Evolutionary conservation across 2,113 vertebrate genomes (phyloP), one percentile per base, ranked within the genome.

Genomic region (Mola mola): DNA sequence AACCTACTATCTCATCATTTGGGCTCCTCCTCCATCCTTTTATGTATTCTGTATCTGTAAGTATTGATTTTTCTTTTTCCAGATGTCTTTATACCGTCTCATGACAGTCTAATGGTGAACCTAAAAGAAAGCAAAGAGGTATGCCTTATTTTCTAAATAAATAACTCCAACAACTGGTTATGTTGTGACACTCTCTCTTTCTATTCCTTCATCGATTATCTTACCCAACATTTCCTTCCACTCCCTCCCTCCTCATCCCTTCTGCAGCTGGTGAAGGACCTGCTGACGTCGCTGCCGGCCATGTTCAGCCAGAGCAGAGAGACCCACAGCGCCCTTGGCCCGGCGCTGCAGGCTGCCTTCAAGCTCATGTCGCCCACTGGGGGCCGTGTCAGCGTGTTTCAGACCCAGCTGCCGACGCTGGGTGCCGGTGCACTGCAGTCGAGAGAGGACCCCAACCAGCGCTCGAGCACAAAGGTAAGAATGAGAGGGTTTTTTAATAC

Each of bases 321-420:
- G 88, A 98, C 95, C 1, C 95, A 98, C 79, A 98, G 96, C 41
- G 96, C 96, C 0, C 71, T 98, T 49, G 97, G 97, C 33, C 95
- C 97, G 4, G 96, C 96, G 10, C 89, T 98, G 75, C 97, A 98
- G 87, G 97, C 96, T 5, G 96, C 96, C 1, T 96, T 93, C 86
- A 98, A 97, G 78, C 91, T 98, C 74, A 98, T 98, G 97, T 96
- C 94, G 34, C 91, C 96, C 48, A 98, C 94, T 1, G 97, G 97
- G 12, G 97, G 97, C 0, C 93, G 97, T 0, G 87, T 99, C 72
- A 94, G 96, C 4, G 95, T 99, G 36, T 98, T 98, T 85, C 96
- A 98, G 83, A 97, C 94, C 19, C 96, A 98, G 90, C 89, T 98
- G 50, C 96, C 97, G 0, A 95, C 94, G 15, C 68, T 98, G 70